A percentile compares a stretch with the other conserved stretches of the same genome.
phyloP scores from a whole-genome alignment of 2,797 vertebrate genomes.

The Enteromius argenteus region DNA sequence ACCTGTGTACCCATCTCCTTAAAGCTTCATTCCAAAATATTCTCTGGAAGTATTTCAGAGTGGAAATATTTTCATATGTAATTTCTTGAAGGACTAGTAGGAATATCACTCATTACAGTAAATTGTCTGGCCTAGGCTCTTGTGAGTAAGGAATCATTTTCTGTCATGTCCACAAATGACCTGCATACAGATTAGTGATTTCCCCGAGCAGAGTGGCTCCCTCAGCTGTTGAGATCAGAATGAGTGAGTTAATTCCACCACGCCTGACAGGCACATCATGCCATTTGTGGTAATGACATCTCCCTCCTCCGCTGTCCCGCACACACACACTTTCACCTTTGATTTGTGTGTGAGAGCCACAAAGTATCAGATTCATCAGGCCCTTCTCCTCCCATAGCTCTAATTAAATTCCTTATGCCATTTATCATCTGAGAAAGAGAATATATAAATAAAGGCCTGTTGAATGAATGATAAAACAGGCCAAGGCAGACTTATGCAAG shows the following conservation, averaged over 20 bases:
- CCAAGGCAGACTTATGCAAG: conserved; percentile 39
- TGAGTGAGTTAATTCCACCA: conserved; percentile 57
- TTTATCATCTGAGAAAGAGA: conserved; percentile 61
- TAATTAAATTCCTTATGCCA: conserved; percentile 66
- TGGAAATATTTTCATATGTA: conserved; percentile 60
- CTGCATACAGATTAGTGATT: conserved; percentile 68
- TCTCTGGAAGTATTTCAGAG: conserved; percentile 41
- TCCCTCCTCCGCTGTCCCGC: conserved; percentile 27
- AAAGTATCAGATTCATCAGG: conserved; percentile 48
- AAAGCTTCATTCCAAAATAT: conserved; percentile 49
- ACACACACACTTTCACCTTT: conserved; percentile 47
- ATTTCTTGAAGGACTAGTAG: conserved; percentile 56
- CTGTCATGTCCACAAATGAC: conserved; percentile 59
- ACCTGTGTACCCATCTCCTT: conserved; percentile 31
- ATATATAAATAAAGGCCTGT: conserved; percentile 51
- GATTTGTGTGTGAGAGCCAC: conserved; percentile 57
- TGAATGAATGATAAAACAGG: conserved; percentile 50
- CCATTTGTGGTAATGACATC: conserved; percentile 41
- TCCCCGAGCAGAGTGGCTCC: conserved; percentile 37
- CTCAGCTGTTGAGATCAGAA: conserved; percentile 55
- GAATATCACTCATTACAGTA: conserved; percentile 60
- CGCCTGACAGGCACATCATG: conserved; percentile 49
- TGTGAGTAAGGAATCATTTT: conserved; percentile 63
- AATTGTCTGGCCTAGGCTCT: conserved; percentile 54
- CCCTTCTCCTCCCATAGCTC: conserved; percentile 57